Base-by-base conservation (phyloP, 2,888 invertebrate genomes). In the Oconnorella tubifera region DNA sequence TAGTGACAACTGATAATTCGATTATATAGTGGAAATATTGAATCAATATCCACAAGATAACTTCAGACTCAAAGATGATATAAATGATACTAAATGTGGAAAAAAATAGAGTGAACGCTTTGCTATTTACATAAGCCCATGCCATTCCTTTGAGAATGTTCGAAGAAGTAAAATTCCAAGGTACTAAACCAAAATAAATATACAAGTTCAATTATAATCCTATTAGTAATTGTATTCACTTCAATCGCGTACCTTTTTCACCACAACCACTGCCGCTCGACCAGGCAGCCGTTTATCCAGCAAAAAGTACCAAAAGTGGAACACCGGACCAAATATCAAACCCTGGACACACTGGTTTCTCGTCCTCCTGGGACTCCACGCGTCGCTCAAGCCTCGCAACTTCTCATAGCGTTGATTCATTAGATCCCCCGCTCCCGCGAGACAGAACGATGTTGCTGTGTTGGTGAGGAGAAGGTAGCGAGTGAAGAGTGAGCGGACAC, bases 161-260 rank as follows among this genome's bases (percentile, higher is more conserved):
- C n/a, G n/a, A n/a, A n/a, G n/a, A n/a, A n/a, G n/a, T n/a, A n/a
- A n/a, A n/a, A n/a, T n/a, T n/a, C n/a, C n/a, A n/a, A n/a, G n/a
- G n/a, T n/a, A n/a, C n/a, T n/a, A n/a, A n/a, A n/a, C n/a, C n/a
- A n/a, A n/a, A n/a, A n/a, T n/a, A n/a, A n/a, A n/a, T n/a, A n/a
- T n/a, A n/a, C n/a, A n/a, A n/a, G n/a, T n/a, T n/a, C n/a, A n/a
- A n/a, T n/a, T n/a, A n/a, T n/a, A n/a, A n/a, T n/a, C n/a, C n/a
- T n/a, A n/a, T n/a, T n/a, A n/a, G n/a, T n/a, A n/a, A n/a, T n/a
- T n/a, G n/a, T n/a, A n/a, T n/a, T n/a, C n/a, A n/a, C n/a, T n/a
- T n/a, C n/a, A n/a, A n/a, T n/a, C n/a, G n/a, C n/a, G n/a, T 86
- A 94, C 86, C 84, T 94, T 94, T 78, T 89, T 90, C 3, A 88